Conservation (phyloP, 2,797 vertebrate genomes). For the Garrulus glandarius region DNA sequence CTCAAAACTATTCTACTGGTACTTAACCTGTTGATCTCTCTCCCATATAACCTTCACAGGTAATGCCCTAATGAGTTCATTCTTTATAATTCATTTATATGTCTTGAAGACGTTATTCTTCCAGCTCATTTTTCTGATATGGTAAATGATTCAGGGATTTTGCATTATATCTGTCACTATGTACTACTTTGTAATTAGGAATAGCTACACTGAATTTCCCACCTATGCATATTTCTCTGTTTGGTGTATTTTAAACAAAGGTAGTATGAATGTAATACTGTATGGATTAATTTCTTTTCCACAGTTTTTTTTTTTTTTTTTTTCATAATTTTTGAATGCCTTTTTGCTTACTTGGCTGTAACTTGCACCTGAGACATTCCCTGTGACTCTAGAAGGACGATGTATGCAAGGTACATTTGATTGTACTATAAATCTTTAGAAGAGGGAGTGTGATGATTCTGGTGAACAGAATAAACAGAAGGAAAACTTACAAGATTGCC, state of each 20-base stretch:
- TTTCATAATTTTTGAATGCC: neutral
- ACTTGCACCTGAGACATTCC: neutral
- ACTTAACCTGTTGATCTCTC: neutral
- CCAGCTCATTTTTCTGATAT: neutral
- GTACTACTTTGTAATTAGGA: neutral
- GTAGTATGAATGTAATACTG: neutral
- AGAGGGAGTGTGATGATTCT: neutral
- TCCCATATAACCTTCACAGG: neutral
- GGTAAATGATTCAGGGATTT: neutral
- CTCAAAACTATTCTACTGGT: neutral
- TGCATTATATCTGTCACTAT: neutral
- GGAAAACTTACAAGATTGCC: neutral
- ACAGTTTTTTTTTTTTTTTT: neutral
- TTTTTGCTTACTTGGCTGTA: neutral
- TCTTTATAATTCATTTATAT: neutral
- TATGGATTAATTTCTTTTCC: neutral
- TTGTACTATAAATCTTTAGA: neutral
- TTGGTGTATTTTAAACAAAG: neutral
- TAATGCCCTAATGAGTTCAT: neutral
- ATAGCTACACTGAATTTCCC: neutral
- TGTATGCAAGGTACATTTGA: neutral
- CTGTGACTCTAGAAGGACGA: neutral
- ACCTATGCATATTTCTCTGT: fast-evolving
- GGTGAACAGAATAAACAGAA: neutral
- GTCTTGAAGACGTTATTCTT: neutral